These are phyloP conservation scores for Aplidium turbinatum DNA, from an alignment of 23 tunicate species.

Conservation along the genomic window DNA sequence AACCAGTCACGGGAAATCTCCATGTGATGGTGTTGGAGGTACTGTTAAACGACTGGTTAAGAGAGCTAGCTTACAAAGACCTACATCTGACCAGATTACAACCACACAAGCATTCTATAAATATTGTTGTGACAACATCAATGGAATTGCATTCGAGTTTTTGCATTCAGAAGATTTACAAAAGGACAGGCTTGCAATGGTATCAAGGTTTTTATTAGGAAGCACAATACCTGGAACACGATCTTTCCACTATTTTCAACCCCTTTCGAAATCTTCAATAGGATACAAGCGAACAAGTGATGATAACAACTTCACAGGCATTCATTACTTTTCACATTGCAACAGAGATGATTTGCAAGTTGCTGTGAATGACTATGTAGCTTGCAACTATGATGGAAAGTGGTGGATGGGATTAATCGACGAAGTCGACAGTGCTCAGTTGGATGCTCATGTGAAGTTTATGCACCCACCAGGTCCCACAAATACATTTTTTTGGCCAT, in stretches of 20 bases:
- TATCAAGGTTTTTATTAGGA: neutral
- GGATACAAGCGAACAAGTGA: neutral
- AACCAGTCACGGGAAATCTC: slow-evolving; percentile 44
- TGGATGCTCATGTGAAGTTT: too few species aligned
- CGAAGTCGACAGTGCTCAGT: too few species aligned
- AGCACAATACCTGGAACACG: slow-evolving; percentile 6
- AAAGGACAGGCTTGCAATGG: neutral
- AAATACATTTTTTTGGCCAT: too few species aligned
- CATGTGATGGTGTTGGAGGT: slow-evolving; percentile 33
- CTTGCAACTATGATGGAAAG: too few species aligned
- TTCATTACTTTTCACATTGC: too few species aligned
- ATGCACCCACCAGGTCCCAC: too few species aligned
- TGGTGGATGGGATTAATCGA: too few species aligned
- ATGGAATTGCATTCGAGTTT: neutral
- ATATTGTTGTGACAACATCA: neutral
- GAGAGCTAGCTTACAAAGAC: slow-evolving; percentile 22
- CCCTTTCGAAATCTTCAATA: neutral
- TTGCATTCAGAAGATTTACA: neutral
- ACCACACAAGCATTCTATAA: neutral
- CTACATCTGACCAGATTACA: slow-evolving; percentile 17
- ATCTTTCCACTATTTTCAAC: slow-evolving; percentile 1
- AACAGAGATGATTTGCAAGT: too few species aligned
- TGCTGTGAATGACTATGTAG: too few species aligned
- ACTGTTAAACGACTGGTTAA: slow-evolving; percentile 10
- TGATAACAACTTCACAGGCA: too few species aligned